Evolutionary conservation across 2,888 invertebrate genomes (phyloP).

Genomic region (Lucinisca nassula): DNA sequence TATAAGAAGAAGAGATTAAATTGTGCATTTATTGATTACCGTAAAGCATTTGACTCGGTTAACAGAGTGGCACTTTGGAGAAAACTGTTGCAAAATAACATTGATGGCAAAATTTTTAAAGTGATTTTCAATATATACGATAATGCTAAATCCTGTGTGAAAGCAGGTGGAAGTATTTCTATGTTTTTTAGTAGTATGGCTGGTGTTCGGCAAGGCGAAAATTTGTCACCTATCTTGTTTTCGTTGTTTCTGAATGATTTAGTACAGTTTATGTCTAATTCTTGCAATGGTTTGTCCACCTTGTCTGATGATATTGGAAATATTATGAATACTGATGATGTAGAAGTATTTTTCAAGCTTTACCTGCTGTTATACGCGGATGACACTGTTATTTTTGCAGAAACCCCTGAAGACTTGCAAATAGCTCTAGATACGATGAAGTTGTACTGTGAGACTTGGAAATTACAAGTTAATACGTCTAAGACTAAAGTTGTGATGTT

Average conservation of each 20-base stretch:
- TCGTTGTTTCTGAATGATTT: background rate
- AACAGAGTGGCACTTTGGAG: background rate
- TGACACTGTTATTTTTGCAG: background rate
- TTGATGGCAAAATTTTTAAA: background rate
- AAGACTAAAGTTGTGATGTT: background rate
- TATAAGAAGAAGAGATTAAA: background rate
- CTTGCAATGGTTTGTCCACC: background rate
- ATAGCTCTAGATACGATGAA: background rate
- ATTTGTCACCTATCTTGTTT: background rate
- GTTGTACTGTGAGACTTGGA: background rate
- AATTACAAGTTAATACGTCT: too few species aligned
- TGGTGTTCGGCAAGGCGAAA: background rate
- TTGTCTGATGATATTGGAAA: background rate
- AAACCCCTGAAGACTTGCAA: background rate
- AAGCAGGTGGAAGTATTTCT: background rate
- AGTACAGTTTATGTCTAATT: background rate
- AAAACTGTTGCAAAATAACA: background rate
- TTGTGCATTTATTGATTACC: background rate
- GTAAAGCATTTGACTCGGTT: background rate
- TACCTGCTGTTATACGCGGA: background rate
- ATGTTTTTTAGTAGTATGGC: constrained; percentile 1
- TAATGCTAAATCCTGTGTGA: constrained; percentile 6
- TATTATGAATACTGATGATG: background rate
- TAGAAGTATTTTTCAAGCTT: background rate
- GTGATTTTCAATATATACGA: constrained; percentile 4